Evolutionary conservation across 1,140 invertebrate genomes (phyloP).

Genomic region (Drosophila pachea): DNA sequence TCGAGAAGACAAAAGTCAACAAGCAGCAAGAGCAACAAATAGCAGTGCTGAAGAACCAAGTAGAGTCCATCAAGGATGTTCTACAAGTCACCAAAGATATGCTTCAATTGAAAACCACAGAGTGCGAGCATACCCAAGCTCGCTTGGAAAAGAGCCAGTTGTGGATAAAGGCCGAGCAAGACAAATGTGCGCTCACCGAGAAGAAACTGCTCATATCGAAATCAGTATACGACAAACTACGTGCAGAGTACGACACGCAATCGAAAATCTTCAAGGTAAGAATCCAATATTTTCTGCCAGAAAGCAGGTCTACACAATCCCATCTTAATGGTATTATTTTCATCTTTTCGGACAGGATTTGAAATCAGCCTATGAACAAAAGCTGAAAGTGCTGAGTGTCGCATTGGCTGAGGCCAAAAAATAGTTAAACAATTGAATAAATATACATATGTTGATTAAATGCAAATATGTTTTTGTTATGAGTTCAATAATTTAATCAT

Average conservation of each 20-base stretch:
- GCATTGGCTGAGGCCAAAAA: constrained; percentile 73
- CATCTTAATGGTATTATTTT: background rate
- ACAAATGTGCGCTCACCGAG: constrained; percentile 84
- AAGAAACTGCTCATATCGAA: constrained; percentile 85
- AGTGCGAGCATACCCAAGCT: constrained; percentile 86
- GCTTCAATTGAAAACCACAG: constrained; percentile 86
- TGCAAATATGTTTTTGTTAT: constrained; percentile 60
- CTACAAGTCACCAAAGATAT: constrained; percentile 87
- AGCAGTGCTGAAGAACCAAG: constrained; percentile 84
- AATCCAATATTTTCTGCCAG: background rate
- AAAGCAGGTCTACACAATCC: too few species aligned
- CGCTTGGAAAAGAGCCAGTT: constrained; percentile 85
- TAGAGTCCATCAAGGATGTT: constrained; percentile 87
- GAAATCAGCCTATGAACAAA: constrained; percentile 71
- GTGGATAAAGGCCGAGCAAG: constrained; percentile 85
- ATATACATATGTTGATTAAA: constrained; percentile 66
- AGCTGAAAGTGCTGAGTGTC: constrained; percentile 61
- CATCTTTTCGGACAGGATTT: constrained; percentile 54
- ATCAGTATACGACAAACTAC: constrained; percentile 85
- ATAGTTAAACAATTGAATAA: constrained; percentile 69
- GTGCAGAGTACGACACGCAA: constrained; percentile 87
- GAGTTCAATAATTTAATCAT: constrained; percentile 69
- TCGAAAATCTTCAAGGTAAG: constrained; percentile 83
- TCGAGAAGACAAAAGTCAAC: constrained; percentile 85
- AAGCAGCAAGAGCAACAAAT: constrained; percentile 88